Conservation (phyloP, 2,888 invertebrate species). For the Tyria jacobaeae region DNA sequence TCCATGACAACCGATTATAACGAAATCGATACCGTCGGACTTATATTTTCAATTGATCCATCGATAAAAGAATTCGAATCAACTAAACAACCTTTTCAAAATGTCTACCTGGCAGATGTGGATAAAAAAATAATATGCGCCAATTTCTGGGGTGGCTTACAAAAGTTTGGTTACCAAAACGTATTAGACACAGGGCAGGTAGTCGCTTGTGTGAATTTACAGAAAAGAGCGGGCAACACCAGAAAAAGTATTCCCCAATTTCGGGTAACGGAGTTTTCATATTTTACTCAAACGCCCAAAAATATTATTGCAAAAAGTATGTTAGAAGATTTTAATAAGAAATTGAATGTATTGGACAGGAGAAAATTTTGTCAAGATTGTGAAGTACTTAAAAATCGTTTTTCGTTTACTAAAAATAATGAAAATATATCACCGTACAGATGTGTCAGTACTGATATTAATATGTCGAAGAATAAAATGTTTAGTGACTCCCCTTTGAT, state of each 20-base stretch:
- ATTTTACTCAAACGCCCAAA: slow-evolving; percentile 88
- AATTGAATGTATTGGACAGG: slow-evolving; percentile 49
- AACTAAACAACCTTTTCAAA: slow-evolving; percentile 78
- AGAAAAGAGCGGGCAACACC: slow-evolving; percentile 84
- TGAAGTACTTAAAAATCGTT: slow-evolving; percentile 65
- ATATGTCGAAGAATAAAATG: slow-evolving; percentile 64
- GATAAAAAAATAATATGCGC: slow-evolving; percentile 83
- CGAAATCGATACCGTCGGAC: slow-evolving; percentile 91
- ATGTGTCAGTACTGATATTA: slow-evolving; percentile 63
- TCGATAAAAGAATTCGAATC: slow-evolving; percentile 72
- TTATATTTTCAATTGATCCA: slow-evolving; percentile 87
- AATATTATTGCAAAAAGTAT: slow-evolving; percentile 77
- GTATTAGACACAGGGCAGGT: slow-evolving; percentile 86
- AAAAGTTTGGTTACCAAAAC: slow-evolving; percentile 83
- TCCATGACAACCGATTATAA: slow-evolving; percentile 77
- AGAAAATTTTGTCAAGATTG: slow-evolving; percentile 69
- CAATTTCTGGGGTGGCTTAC: slow-evolving; percentile 85
- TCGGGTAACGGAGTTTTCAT: slow-evolving; percentile 87
- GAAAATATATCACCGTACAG: slow-evolving; percentile 75
- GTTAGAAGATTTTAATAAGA: slow-evolving; percentile 75
- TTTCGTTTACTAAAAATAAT: slow-evolving; percentile 51
- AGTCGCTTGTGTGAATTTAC: slow-evolving; percentile 88
- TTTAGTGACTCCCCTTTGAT: slow-evolving; percentile 69
- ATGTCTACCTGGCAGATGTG: slow-evolving; percentile 87
- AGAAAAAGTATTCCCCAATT: slow-evolving; percentile 85